Evolutionary conservation across 1,140 invertebrate genomes (phyloP).

Genomic region (Adelges cooleyi): DNA sequence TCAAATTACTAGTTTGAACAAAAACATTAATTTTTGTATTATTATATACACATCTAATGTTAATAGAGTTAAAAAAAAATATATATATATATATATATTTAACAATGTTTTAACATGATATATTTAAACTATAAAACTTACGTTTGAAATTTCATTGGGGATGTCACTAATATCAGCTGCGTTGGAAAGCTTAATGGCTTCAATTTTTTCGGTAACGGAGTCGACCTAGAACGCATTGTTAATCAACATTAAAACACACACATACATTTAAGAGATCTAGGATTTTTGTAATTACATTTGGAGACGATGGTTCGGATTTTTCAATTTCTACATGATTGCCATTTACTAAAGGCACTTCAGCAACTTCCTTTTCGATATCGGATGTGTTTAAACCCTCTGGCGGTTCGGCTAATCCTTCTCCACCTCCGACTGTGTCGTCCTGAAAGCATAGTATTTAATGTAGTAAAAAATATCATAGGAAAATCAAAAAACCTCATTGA

Average conservation of each 20-base stretch:
- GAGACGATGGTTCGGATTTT: not conserved
- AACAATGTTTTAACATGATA: not conserved
- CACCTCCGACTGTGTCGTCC: conserved; percentile 18
- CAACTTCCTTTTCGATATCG: conserved; percentile 23
- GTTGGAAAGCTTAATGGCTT: conserved; percentile 1
- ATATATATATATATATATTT: no score
- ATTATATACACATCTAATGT: no score
- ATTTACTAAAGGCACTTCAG: conserved; percentile 22
- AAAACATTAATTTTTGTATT: no score
- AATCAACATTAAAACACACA: no score
- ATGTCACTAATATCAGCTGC: not conserved
- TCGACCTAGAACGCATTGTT: not conserved
- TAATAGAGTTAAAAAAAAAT: not conserved
- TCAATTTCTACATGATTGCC: conserved; percentile 1
- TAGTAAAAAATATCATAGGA: no score
- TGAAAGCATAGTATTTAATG: not conserved
- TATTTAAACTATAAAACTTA: not conserved
- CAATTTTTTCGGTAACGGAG: conserved; percentile 7
- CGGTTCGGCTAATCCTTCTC: conserved; percentile 21
- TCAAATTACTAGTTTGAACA: no score
- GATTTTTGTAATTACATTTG: conserved; percentile 4
- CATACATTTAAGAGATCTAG: no score
- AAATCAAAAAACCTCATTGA: no score
- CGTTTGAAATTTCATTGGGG: not conserved
- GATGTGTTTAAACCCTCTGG: conserved; percentile 19